Evolutionary conservation across 2,113 vertebrate genomes (phyloP), one percentile per base, ranked within the genome.

Genomic region (Colinus virginianus): DNA sequence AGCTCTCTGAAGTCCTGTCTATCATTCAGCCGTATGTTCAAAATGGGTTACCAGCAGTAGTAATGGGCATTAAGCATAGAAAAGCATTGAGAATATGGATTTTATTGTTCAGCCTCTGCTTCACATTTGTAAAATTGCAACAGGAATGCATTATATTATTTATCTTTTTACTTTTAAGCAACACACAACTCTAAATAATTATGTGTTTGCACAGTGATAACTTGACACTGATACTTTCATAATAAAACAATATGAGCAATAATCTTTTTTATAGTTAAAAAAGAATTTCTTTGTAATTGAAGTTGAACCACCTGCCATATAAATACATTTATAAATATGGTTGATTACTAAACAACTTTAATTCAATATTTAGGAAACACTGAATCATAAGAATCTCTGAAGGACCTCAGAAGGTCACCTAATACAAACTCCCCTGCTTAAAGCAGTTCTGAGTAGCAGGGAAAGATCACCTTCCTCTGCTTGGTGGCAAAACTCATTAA

Each of bases 171-270:
- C 18, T 71, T 20, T 11, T 36, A 56, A 63, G 22, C 7, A 43
- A 21, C 4, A 51, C 11, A 43, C 2, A 15, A 46, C 13, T 66
- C 30, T 55, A 21, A 34, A 58, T 30, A 61, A 53, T 30, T n/a
- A n/a, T n/a, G 32, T 58, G 21, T 34, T 34, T 34, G 17, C 4
- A 17, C 3, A 28, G 26, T 2, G 15, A 16, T 3, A 78, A 55
- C 6, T 20, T 45, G 43, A 43, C 20, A 46, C 2, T 34, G 21
- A 42, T 0, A 0, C 18, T 64, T 62, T 34, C 4, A 8, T 53
- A 59, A 63, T 46, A 78, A 36, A 89, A 7, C 40, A 84, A 6
- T 48, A 74, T 38, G 3, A 71, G 18, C 6, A 56, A 5, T 63
- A 58, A 78, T 67, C 21, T 49, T 78, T 48, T 48, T 30, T 17